Base-by-base conservation (phyloP, 1,140 invertebrate species). In the Drosophila sp. region DNA sequence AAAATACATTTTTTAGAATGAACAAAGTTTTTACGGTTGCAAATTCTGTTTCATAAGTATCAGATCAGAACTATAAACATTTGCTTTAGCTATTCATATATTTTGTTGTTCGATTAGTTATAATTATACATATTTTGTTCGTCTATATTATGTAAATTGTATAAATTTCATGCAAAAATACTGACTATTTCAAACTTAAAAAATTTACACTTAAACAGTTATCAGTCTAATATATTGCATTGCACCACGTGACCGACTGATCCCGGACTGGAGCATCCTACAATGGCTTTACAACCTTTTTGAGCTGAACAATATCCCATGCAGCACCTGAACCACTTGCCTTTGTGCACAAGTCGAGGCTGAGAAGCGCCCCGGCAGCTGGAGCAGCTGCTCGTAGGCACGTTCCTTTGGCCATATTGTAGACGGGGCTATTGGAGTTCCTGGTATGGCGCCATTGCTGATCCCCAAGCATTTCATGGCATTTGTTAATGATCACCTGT, bases 361-460 rank as follows among this genome's bases (percentile, higher is more conserved):
- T 86, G 3, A 97, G 78, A 3, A 93, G 92, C 25, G 95, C 93
- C 8, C 93, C 93, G 4, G 93, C 92, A 47, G 91, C 85, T 3
- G 93, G 91, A 1, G 93, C 91, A 3, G 93, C 82, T 0, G 94
- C 95, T 23, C 95, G 95, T 11, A 98, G 91, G 89, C 97, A 98
- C 44, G 96, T 96, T 1, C 97, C 97, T 35, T 96, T 95, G 17
- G 97, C 97, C 78, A 96, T 94, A 85, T 97, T 98, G 90, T 98
- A 98, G 61, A 98, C 94, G 11, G 96, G 95, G 79, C 95, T 95
- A 40, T 94, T 93, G 66, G 93, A 95, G 63, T 93, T 92, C 63
- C 93, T 94, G 76, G 95, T 95, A 79, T 96, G 95, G 63, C 95
- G 95, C 98, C 98, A 99, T 75, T 97, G 96, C 92, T 99, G 98